Percentiles rank a stretch among this genome's conserved stretches.
Conservation (phyloP, 1,140 invertebrate species). For the Calephelis virginiensis region DNA sequence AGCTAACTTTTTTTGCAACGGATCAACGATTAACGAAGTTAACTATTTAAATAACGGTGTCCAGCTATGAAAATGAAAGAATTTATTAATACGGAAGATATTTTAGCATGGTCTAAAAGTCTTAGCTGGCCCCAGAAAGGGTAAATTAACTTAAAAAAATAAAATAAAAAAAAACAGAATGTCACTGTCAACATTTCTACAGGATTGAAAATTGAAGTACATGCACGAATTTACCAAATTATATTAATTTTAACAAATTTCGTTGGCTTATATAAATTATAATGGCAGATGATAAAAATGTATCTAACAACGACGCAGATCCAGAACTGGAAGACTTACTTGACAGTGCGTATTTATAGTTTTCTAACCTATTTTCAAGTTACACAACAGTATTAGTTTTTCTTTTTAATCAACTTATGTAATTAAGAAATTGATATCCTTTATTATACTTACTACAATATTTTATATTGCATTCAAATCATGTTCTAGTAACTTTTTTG, state of each 20-base stretch:
- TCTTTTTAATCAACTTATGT: conserved; percentile 12
- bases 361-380: conserved; percentile 39
- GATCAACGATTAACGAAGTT: too few species aligned
- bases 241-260: background rate
- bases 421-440: conserved; percentile 2
- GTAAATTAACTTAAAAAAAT: too few species aligned
- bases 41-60: too few species aligned
- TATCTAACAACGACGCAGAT: conserved; percentile 53
- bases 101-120: too few species aligned
- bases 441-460: background rate
- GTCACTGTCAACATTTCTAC: too few species aligned
- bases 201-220: too few species aligned
- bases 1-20: too few species aligned
- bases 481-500: background rate
- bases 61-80: too few species aligned
- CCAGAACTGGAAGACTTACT: conserved; percentile 70
- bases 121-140: too few species aligned
- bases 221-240: background rate
- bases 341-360: conserved; percentile 55
- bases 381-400: conserved; percentile 46
- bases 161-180: too few species aligned
- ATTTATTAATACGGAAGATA: too few species aligned
- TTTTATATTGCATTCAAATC: background rate
- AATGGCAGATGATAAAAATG: conserved; percentile 66
- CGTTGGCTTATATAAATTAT: conserved; percentile 25